These are phyloP conservation scores for Eurois occulta DNA, from an alignment of 2,888 invertebrate species.

Conservation along the genomic window DNA sequence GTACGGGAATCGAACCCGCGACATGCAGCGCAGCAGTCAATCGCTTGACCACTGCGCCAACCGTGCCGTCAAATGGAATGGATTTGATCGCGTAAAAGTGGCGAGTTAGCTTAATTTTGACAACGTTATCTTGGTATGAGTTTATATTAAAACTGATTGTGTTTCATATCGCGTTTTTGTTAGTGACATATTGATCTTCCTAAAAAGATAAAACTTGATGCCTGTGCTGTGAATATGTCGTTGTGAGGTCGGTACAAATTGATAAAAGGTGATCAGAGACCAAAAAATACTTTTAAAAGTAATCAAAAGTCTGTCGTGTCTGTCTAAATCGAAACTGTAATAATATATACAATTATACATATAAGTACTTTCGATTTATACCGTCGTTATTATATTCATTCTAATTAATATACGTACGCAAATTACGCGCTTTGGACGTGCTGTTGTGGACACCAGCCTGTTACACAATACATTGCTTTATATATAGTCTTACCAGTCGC, in stretches of 20 bases:
- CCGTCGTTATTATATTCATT: background rate
- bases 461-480: too few species aligned
- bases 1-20: too few species aligned
- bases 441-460: too few species aligned
- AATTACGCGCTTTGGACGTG: too few species aligned
- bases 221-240: background rate
- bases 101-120: background rate
- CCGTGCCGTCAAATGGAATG: too few species aligned
- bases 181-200: slow-evolving; percentile 34
- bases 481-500: background rate
- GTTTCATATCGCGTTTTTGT: slow-evolving; percentile 14
- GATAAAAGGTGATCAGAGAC: too few species aligned
- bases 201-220: slow-evolving; percentile 12
- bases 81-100: background rate
- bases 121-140: slow-evolving; percentile 13
- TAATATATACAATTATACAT: too few species aligned
- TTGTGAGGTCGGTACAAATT: background rate
- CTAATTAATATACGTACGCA: too few species aligned
- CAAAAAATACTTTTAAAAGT: background rate
- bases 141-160: slow-evolving; percentile 8
- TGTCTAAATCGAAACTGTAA: background rate
- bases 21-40: too few species aligned
- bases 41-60: too few species aligned
- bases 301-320: background rate
- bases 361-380: too few species aligned